Percentiles rank a stretch among this genome's conserved stretches.
phyloP scores from a whole-genome alignment of 2,888 invertebrate genomes.

The Andrena camellia region DNA sequence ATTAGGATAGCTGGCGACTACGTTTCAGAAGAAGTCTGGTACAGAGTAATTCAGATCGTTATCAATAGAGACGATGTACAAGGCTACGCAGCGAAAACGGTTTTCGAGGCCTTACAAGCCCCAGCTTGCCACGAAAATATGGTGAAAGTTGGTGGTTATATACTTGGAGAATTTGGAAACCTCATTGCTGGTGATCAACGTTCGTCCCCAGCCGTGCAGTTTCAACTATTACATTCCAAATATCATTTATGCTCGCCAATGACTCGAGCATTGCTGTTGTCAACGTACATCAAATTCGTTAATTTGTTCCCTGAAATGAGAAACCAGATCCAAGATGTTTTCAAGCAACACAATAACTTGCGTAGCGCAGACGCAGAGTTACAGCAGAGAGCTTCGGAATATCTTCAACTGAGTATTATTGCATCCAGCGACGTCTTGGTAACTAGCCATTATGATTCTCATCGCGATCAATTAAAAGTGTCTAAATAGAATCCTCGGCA shows the following conservation, averaged over 20 bases:
- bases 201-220: slow-evolving; percentile 98
- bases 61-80: slow-evolving; percentile 99
- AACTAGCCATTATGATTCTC: slow-evolving; percentile 69
- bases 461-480: neutral
- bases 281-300: slow-evolving; percentile 99
- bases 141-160: slow-evolving; percentile 99
- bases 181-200: slow-evolving; percentile 99
- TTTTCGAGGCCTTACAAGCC: slow-evolving; percentile 99
- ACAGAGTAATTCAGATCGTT: slow-evolving; percentile 99
- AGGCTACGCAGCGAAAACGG: slow-evolving; percentile 99
- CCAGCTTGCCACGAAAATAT: slow-evolving; percentile 99
- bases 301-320: slow-evolving; percentile 99
- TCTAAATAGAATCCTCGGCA: neutral
- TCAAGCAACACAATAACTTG: slow-evolving; percentile 97
- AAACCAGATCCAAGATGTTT: slow-evolving; percentile 97
- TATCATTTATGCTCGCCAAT: slow-evolving; percentile 99
- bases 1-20: slow-evolving; percentile 99
- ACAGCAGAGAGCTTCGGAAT: slow-evolving; percentile 99
- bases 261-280: slow-evolving; percentile 97
- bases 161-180: slow-evolving; percentile 99
- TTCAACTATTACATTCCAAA: slow-evolving; percentile 99
- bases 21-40: slow-evolving; percentile 99
- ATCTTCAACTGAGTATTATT: slow-evolving; percentile 97
- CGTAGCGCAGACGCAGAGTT: slow-evolving; percentile 99
- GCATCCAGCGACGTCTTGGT: slow-evolving; percentile 98